phyloP scores from a whole-genome alignment of 2,113 vertebrate genomes.

The Charadrius vociferus region DNA sequence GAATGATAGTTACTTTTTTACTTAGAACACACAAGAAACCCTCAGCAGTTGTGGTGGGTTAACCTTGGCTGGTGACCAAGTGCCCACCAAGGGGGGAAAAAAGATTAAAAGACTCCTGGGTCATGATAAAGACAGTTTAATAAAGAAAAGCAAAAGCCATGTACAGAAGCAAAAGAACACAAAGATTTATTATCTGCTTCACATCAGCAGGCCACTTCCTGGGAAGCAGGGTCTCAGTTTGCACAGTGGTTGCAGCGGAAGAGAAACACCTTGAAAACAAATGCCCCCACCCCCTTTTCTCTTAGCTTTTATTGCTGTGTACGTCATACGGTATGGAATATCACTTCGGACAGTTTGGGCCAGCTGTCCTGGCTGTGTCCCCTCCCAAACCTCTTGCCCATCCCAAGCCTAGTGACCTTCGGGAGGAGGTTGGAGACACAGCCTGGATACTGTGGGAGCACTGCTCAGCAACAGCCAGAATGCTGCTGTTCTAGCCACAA shows the following conservation, averaged over 20 bases:
- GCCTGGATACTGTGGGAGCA: not conserved
- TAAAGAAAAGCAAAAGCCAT: not conserved
- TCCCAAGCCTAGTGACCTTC: not conserved
- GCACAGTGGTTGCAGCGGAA: not conserved
- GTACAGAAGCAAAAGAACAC: not conserved
- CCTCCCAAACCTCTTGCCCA: not conserved
- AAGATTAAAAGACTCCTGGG: not conserved
- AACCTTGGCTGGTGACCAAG: not conserved
- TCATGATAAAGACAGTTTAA: not conserved
- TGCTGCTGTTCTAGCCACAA: rapidly evolving
- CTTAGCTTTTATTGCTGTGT: not conserved
- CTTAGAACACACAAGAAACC: not conserved
- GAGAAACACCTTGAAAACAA: not conserved
- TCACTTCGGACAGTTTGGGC: not conserved
- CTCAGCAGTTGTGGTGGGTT: not conserved
- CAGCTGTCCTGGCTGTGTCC: not conserved
- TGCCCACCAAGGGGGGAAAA: not conserved
- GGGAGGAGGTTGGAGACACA: not conserved
- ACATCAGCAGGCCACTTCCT: not conserved
- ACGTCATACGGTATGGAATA: not conserved
- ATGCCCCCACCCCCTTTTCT: rapidly evolving
- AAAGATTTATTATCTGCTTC: not conserved
- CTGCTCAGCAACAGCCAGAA: not conserved
- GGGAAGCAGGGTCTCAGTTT: not conserved
- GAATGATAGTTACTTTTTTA: not conserved